Base-by-base conservation (phyloP, 2,797 vertebrate genomes). In the Premnoplex brunnescens region DNA sequence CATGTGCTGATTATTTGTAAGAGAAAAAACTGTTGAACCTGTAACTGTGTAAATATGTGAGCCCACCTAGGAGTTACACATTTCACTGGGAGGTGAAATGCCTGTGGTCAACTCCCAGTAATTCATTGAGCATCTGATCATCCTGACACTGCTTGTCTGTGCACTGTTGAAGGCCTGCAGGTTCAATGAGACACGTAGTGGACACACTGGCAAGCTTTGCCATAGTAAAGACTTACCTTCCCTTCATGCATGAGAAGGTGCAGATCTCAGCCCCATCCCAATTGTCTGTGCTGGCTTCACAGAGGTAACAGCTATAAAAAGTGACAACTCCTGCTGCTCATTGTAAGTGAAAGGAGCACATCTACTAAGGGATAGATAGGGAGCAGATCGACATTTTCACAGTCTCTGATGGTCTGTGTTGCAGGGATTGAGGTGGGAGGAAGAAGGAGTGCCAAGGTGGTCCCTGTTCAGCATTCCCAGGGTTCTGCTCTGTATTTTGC, bases 171-270 rank as follows among this genome's bases (percentile, higher is more conserved):
- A 77, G 14, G 37, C 39, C 72, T 85, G 52, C 17, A 46, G 17
- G 10, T 71, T 85, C 56, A 26, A 0, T 21, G 44, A 56, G 46
- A 21, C 14, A 14, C 0, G 0, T 18, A 44, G 37, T 27, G 23
- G 41, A 22, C 8, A 7, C 6, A 2, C 14, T 68, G 58, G 26
- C 28, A 81, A 52, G 66, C 22, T 69, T 79, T 73, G 18, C 32
- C n/a, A 9, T 15, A 30, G 14, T 48, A 6, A 56, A 22, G 15
- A 18, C 30, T 36, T 52, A 9, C 9, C 28, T 89, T 72, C 17
- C 69, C 48, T n/a, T 81, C 13, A 2, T 59, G 16, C 16, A 3
- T 10, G 43, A 66, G 81, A 59, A 76, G 4, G 10, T 75, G 26
- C 19, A 39, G 44, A 13, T 56, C 27, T 71, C 17, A 1, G 56